Conservation (phyloP, 1,140 invertebrate genomes). For the Zaprionus tsacasi region DNA sequence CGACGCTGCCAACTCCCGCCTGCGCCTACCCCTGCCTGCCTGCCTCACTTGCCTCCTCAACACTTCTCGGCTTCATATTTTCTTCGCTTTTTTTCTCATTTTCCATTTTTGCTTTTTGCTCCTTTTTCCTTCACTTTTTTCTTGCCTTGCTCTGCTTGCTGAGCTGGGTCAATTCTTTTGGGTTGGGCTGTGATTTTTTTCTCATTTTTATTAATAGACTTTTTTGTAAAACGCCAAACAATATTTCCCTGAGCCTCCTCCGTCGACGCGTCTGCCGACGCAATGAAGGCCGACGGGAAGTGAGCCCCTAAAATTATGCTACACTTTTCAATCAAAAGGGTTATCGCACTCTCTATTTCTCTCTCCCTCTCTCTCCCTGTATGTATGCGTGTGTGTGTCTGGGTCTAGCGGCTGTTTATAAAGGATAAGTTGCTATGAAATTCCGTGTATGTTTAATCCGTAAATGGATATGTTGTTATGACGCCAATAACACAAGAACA, state of each 20-base stretch:
- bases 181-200: constrained; percentile 59
- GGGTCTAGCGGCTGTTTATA: constrained; percentile 73
- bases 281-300: constrained; percentile 45
- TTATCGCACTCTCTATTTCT: constrained; percentile 10
- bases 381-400: constrained; percentile 8
- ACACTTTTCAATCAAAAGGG: constrained; percentile 55
- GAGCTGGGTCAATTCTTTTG: constrained; percentile 68
- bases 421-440: constrained; percentile 74
- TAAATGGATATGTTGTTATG: constrained; percentile 75
- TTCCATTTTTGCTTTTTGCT: constrained; percentile 36
- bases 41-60: constrained; percentile 66
- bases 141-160: constrained; percentile 27
- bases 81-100: constrained; percentile 28
- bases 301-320: constrained; percentile 73
- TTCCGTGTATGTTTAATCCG: constrained; percentile 74
- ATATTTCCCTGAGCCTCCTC: constrained; percentile 49
- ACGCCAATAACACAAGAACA: constrained; percentile 25
- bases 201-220: constrained; percentile 81
- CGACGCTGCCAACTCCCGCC: constrained; percentile 44
- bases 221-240: constrained; percentile 71
- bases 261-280: no score
- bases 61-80: constrained; percentile 63
- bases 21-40: constrained; percentile 35
- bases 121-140: constrained; percentile 15
- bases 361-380: constrained; percentile 7